phyloP scores from a whole-genome alignment of 2,113 vertebrate species.

The Melierax canorus region DNA sequence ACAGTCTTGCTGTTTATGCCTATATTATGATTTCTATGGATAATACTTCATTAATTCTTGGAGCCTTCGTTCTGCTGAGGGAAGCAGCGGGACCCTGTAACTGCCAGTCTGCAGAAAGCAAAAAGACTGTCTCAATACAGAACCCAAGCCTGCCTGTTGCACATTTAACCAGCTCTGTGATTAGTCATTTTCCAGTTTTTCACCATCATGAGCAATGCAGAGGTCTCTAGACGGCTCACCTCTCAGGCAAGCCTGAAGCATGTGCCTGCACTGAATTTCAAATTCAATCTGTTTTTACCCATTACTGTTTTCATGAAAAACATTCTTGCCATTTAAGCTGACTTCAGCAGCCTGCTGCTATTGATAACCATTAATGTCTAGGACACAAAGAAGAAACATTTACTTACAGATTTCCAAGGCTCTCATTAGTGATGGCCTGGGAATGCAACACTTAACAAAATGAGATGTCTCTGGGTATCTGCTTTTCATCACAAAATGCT shows the following conservation, averaged over 20 bases:
- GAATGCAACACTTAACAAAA: not conserved
- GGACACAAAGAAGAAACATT: not conserved
- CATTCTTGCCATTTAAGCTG: not conserved
- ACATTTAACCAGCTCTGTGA: not conserved
- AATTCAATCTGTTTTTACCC: not conserved
- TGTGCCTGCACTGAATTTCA: not conserved
- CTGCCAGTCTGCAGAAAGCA: not conserved
- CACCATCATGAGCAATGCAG: not conserved
- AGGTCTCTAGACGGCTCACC: not conserved
- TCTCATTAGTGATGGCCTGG: not conserved
- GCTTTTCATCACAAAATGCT: not conserved
- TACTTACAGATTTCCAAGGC: conserved; percentile 6
- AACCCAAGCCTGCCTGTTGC: not conserved
- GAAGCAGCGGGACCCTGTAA: not conserved
- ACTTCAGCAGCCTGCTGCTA: conserved; percentile 24
- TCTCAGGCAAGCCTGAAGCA: conserved; percentile 5
- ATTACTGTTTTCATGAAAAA: not conserved
- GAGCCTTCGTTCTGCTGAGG: not conserved
- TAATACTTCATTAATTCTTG: not conserved
- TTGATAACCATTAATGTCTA: not conserved
- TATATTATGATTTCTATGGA: not conserved
- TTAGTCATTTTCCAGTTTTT: not conserved
- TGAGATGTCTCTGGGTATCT: not conserved
- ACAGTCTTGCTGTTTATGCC: not conserved
- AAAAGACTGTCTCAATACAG: not conserved